Percentiles rank a stretch among this genome's conserved stretches.
phyloP scores from a whole-genome alignment of 2,888 invertebrate species.

The Cecidostiba fungosa region DNA sequence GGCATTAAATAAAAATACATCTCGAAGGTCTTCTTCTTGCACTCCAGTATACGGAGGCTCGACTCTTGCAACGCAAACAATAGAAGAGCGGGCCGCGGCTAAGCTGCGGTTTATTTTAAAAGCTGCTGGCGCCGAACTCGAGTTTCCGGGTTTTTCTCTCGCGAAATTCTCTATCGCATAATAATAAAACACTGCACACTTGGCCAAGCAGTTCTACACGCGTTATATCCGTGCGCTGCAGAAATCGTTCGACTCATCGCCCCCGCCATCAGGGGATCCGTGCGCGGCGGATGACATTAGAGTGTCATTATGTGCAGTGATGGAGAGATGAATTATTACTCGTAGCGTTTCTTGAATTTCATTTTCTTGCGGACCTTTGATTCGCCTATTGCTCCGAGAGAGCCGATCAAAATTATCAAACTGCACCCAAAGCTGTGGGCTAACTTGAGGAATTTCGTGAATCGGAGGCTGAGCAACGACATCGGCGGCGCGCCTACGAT shows the following conservation, averaged over 20 bases:
- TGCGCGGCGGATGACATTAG: no score
- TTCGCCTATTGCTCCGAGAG: no score
- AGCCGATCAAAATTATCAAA: no score
- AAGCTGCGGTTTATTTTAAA: background rate
- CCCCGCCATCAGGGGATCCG: background rate
- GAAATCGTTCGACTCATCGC: background rate
- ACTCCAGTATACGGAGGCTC: background rate
- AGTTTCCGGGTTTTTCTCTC: constrained; percentile 39
- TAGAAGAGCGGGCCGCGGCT: background rate
- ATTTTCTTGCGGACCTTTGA: no score
- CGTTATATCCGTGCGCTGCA: no score
- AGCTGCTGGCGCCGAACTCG: constrained; percentile 41
- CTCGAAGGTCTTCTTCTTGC: background rate
- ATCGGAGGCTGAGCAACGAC: background rate
- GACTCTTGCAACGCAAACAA: background rate
- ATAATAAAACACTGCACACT: background rate
- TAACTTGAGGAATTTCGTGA: no score
- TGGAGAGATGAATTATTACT: no score
- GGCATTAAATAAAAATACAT: background rate
- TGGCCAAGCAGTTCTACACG: no score
- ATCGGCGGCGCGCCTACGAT: background rate
- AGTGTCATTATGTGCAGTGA: no score
- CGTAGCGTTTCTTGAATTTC: no score
- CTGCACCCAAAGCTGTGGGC: no score
- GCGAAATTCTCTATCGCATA: constrained; percentile 25